A percentile compares a stretch with the other conserved stretches of the same genome.
These are phyloP conservation scores for Rallus crepitans DNA, from an alignment of 2,797 vertebrate genomes.

Conservation along the genomic window DNA sequence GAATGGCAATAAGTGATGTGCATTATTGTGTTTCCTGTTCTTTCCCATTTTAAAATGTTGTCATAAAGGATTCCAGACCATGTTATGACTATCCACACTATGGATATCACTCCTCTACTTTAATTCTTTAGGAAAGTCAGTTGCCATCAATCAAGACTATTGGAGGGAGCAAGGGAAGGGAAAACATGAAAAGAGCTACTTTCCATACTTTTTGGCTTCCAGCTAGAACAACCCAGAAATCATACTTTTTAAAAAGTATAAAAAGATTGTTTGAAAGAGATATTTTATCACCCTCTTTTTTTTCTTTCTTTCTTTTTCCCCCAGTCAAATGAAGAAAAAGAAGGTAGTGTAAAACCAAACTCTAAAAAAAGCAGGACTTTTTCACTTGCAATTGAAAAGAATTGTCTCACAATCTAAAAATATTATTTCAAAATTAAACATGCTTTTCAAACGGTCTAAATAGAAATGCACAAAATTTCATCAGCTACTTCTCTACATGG, in stretches of 20 bases:
- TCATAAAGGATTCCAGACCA: neutral
- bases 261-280: accelerated
- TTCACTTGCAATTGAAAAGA: neutral
- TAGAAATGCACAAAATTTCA: neutral
- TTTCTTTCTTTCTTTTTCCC: neutral
- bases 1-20: neutral
- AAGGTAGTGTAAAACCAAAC: neutral
- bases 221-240: neutral
- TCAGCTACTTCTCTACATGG: neutral
- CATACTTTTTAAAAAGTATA: accelerated
- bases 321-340: neutral
- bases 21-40: neutral
- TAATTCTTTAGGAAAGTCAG: neutral
- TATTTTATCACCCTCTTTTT: neutral
- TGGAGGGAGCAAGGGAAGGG: neutral
- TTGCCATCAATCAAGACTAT: neutral
- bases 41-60: neutral
- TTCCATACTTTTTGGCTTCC: neutral
- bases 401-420: neutral
- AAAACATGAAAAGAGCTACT: neutral
- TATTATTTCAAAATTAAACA: neutral
- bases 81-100: neutral
- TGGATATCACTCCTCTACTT: accelerated
- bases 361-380: neutral
- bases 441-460: neutral